phyloP scores from a whole-genome alignment of 2,113 vertebrate species.

The Ceyx cyanopectus region DNA sequence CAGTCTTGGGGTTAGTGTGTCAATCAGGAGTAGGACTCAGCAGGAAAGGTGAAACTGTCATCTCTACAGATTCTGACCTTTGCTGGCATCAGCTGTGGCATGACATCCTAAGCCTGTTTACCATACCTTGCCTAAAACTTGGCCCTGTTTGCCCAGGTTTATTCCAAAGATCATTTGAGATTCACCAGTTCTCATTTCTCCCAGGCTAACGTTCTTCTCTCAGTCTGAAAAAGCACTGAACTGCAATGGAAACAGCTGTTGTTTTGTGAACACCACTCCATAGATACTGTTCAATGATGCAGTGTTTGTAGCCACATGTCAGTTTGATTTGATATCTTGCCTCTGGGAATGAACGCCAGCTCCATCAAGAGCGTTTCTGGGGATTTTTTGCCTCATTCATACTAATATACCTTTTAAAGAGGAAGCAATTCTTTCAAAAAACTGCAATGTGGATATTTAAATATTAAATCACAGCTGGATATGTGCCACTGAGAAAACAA shows the following conservation, averaged over 20 bases:
- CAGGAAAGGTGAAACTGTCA: neutral
- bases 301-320: neutral
- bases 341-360: neutral
- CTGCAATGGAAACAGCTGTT: neutral
- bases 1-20: neutral
- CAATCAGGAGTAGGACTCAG: neutral
- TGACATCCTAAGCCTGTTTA: neutral
- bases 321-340: neutral
- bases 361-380: neutral
- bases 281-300: neutral
- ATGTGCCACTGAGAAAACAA: neutral
- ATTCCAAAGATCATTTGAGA: neutral
- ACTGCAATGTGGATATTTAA: neutral
- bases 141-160: neutral
- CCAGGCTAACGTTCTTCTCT: rapidly evolving
- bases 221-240: neutral
- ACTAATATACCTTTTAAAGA: neutral
- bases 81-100: neutral
- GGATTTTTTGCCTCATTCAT: neutral
- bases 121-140: neutral
- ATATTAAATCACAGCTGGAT: neutral
- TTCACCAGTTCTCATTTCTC: neutral
- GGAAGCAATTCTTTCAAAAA: neutral
- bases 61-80: neutral
- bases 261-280: neutral